Evolutionary conservation across 2,888 invertebrate genomes (phyloP).

Genomic region (Quadriops clusia): DNA sequence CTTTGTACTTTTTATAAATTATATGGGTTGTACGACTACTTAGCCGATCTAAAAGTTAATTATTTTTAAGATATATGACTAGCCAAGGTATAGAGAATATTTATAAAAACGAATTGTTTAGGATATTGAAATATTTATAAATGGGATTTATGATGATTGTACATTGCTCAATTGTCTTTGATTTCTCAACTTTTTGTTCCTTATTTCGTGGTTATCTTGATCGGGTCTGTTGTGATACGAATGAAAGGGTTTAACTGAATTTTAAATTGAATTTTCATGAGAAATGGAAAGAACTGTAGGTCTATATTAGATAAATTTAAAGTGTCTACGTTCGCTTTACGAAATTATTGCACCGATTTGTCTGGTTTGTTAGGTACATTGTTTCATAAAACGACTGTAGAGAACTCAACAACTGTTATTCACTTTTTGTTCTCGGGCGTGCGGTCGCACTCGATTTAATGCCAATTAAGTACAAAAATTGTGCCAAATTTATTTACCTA

Average conservation of each 20-base stretch:
- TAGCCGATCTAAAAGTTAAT: slow-evolving; percentile 34
- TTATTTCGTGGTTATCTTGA: slow-evolving; percentile 17
- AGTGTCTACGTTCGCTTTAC: slow-evolving; percentile 20
- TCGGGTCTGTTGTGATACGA: slow-evolving; percentile 32
- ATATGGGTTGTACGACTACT: slow-evolving; percentile 26
- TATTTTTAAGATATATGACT: slow-evolving; percentile 32
- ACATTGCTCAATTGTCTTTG: slow-evolving; percentile 36
- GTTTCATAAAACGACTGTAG: slow-evolving; percentile 19
- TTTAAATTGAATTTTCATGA: slow-evolving; percentile 33
- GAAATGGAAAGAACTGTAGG: slow-evolving; percentile 36
- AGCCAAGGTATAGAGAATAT: slow-evolving; percentile 26
- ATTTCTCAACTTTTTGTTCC: slow-evolving; percentile 20
- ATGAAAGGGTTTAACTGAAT: slow-evolving; percentile 19
- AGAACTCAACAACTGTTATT: slow-evolving; percentile 2
- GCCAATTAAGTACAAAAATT: neutral
- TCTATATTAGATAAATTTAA: slow-evolving; percentile 38
- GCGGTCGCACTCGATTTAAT: neutral
- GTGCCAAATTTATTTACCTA: no score
- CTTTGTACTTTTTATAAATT: slow-evolving; percentile 38
- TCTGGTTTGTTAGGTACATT: slow-evolving; percentile 16
- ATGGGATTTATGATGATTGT: slow-evolving; percentile 28
- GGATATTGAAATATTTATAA: slow-evolving; percentile 31
- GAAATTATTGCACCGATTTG: slow-evolving; percentile 20
- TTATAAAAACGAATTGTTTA: slow-evolving; percentile 31
- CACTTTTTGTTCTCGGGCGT: neutral